Conservation (phyloP, 92 coral and sea anemone genomes). For the Siderastrea radians region DNA sequence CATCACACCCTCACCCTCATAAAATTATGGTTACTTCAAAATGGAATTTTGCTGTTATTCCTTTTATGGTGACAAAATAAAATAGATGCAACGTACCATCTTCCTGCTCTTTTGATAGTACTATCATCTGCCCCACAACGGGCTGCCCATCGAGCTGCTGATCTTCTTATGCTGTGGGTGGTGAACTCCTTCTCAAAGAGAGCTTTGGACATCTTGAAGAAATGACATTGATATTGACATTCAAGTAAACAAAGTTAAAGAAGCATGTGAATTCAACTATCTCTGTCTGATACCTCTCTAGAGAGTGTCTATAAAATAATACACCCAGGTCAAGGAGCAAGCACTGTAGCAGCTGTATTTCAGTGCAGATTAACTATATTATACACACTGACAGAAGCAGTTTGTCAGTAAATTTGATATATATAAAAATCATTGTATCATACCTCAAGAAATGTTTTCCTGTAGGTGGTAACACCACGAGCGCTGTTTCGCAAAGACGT, state of each 20-base stretch:
- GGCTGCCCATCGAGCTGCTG: conserved; percentile 79
- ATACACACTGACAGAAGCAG: conserved; percentile 3
- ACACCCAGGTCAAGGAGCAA: conserved; percentile 10
- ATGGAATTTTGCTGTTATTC: conserved; percentile 3
- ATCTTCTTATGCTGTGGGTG: conserved; percentile 50
- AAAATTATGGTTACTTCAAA: conserved; percentile 9
- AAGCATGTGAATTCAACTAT: conserved; percentile 19
- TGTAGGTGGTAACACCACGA: conserved; percentile 65
- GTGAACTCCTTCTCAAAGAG: too few relatives aligned
- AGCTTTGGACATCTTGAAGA: conserved; percentile 39
- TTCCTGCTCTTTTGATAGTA: conserved; percentile 41
- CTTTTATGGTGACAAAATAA: not conserved
- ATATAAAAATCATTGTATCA: conserved; percentile 5
- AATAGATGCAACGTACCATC: conserved; percentile 54
- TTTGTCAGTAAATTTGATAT: not conserved
- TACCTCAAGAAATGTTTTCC: conserved; percentile 13
- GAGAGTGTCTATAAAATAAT: conserved; percentile 4
- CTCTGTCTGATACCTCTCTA: conserved; percentile 4
- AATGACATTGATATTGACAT: conserved; percentile 1
- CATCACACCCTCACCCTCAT: conserved; percentile 11
- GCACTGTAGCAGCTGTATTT: too few relatives aligned
- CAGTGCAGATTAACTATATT: too few relatives aligned
- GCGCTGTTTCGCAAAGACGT: conserved; percentile 16
- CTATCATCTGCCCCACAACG: conserved; percentile 68
- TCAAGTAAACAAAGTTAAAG: not conserved